phyloP scores from a whole-genome alignment of 2,797 vertebrate species.

The Lophotriccus pileatus region DNA sequence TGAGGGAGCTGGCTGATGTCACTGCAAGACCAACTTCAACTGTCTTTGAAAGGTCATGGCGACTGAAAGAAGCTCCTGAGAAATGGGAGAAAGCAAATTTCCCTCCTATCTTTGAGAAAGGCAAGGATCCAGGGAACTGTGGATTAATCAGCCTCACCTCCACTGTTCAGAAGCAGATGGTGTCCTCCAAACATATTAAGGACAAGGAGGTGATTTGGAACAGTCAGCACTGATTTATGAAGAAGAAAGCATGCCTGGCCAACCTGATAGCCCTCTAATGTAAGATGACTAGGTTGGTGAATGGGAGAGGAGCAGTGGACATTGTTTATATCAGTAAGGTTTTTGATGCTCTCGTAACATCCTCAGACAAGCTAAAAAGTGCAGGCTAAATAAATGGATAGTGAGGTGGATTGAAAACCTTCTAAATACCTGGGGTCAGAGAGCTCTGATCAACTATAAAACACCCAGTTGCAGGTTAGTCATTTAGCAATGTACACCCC shows the following conservation, averaged over 20 bases:
- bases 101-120: background rate
- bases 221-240: background rate
- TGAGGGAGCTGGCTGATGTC: background rate
- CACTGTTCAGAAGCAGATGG: background rate
- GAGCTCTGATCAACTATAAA: background rate
- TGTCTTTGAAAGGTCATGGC: background rate
- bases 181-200: background rate
- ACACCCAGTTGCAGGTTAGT: background rate
- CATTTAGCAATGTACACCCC: accelerated
- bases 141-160: background rate
- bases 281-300: background rate
- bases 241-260: background rate
- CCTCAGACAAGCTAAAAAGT: background rate
- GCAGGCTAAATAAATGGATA: background rate
- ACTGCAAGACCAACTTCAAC: background rate
- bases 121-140: background rate
- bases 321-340: background rate
- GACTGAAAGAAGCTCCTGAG: background rate
- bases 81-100: background rate
- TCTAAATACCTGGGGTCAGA: background rate
- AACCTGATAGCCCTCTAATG: background rate
- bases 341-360: background rate
- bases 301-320: background rate
- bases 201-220: background rate
- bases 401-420: background rate